Percentiles rank a stretch among this genome's conserved stretches.
Conservation (phyloP, 2,888 invertebrate species). For the Tenthredo scrophulariae region DNA sequence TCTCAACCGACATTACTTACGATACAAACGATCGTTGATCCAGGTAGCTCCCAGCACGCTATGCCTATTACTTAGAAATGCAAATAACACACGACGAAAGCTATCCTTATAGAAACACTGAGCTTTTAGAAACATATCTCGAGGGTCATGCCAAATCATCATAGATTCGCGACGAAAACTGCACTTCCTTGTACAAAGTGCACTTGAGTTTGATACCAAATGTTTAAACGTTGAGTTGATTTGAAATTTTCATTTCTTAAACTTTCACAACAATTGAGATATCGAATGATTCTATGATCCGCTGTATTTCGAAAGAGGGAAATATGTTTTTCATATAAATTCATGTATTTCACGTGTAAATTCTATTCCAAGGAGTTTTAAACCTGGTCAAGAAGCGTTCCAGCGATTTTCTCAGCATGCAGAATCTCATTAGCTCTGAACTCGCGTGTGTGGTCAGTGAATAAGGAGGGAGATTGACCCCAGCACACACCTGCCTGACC, state of each 20-base stretch:
- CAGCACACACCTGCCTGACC: conserved; percentile 76
- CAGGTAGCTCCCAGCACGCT: conserved; percentile 23
- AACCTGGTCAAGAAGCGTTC: not conserved
- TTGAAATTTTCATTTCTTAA: not conserved
- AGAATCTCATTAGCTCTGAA: conserved; percentile 68
- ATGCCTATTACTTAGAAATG: conserved; percentile 37
- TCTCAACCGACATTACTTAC: conserved; percentile 1
- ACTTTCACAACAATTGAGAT: not conserved
- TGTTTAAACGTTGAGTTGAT: not conserved
- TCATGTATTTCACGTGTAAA: not conserved
- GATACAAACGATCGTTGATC: conserved; percentile 31
- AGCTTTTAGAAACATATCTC: not conserved
- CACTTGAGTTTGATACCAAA: not conserved
- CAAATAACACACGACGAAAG: conserved; percentile 20
- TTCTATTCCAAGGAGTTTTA: not conserved
- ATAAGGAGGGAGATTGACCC: conserved; percentile 64
- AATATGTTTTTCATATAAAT: not conserved
- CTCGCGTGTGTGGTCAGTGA: conserved; percentile 45
- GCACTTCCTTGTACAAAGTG: not conserved
- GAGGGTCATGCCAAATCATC: not conserved
- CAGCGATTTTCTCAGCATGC: conserved; percentile 56
- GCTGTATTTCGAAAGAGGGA: too few relatives aligned
- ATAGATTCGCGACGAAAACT: not conserved
- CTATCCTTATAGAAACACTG: not conserved
- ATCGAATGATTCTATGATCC: too few relatives aligned